Evolutionary conservation across 2,113 vertebrate genomes (phyloP).

Genomic region (Tursiops truncatus): DNA sequence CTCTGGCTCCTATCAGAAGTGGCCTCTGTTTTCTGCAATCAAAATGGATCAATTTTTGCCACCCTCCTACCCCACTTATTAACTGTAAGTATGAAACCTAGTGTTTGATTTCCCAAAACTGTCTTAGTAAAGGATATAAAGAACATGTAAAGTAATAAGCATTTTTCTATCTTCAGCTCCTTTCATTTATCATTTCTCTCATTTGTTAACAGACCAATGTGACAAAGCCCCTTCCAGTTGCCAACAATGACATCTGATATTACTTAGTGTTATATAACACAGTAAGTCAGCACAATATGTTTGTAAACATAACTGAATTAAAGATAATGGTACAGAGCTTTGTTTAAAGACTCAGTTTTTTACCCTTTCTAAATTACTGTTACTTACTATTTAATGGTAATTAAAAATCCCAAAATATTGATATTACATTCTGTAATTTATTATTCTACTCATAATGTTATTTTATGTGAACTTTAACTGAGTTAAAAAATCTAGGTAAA

Average conservation of each 20-base stretch:
- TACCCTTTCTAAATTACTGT: background rate
- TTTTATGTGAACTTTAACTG: slow-evolving; percentile 7
- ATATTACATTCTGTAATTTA: background rate
- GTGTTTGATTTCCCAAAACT: background rate
- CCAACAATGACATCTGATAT: background rate
- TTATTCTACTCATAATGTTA: background rate
- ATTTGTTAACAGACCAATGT: background rate
- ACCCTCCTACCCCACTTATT: background rate
- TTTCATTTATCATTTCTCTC: background rate
- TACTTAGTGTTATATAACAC: background rate
- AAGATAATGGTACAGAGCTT: background rate
- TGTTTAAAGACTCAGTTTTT: slow-evolving; percentile 29
- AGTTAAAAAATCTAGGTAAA: slow-evolving; percentile 43
- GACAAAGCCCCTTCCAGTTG: background rate
- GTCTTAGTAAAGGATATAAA: background rate
- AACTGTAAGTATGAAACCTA: background rate
- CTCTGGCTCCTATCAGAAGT: background rate
- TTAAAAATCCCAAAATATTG: background rate
- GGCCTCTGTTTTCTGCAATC: background rate
- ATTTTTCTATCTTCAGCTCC: background rate
- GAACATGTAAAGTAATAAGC: background rate
- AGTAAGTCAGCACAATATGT: background rate
- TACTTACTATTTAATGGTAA: slow-evolving; percentile 29
- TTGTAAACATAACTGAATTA: slow-evolving; percentile 4
- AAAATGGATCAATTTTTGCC: background rate